These are phyloP conservation scores for Panthera tigris DNA, from an alignment of 2,113 vertebrate genomes.

Conservation along the genomic window DNA sequence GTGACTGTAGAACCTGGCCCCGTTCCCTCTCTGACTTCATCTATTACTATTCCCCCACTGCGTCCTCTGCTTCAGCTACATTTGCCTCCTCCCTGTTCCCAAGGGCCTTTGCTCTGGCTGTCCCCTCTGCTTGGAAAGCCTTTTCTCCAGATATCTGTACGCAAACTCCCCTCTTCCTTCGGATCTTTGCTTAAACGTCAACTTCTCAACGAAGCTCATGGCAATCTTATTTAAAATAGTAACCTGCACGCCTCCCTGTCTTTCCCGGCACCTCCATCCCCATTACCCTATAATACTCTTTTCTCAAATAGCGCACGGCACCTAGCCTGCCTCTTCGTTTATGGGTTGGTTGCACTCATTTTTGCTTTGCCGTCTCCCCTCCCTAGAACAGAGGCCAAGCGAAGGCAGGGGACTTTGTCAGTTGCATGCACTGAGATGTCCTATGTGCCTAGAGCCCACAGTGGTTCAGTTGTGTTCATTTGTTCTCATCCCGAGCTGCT, in stretches of 20 bases:
- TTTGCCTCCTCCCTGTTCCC: neutral
- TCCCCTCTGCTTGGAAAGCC: neutral
- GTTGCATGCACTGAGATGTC: neutral
- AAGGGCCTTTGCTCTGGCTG: neutral
- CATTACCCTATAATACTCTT: neutral
- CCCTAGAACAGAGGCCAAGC: neutral
- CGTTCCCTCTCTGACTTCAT: neutral
- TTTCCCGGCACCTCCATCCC: neutral
- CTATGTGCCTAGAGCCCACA: neutral
- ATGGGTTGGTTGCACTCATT: neutral
- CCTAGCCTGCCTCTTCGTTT: neutral
- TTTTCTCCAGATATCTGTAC: neutral
- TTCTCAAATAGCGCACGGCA: neutral
- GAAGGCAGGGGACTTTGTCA: neutral
- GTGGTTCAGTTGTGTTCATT: accelerated
- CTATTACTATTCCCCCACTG: accelerated
- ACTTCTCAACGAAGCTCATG: neutral
- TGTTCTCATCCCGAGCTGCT: neutral
- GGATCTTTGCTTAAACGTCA: constrained; percentile 16
- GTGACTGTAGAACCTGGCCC: neutral
- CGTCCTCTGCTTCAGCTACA: neutral
- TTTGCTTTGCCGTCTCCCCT: neutral
- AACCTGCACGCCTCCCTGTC: neutral
- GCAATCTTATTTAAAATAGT: constrained; percentile 13
- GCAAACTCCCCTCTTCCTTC: neutral